Conservation (phyloP, 1,140 invertebrate genomes). For the Mamestra configurata region DNA sequence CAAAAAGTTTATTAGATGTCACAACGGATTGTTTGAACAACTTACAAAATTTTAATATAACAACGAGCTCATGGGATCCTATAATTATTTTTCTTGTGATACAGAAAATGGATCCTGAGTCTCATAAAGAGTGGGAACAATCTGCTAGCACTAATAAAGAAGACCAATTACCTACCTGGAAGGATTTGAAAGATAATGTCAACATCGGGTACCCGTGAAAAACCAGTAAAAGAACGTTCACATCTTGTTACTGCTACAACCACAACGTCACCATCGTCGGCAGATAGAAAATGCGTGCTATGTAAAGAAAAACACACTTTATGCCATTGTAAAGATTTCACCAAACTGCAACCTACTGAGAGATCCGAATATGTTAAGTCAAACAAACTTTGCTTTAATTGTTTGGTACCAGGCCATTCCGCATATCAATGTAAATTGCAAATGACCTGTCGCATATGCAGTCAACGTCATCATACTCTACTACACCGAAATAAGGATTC, state of each 20-base stretch:
- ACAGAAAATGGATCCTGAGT: slow-evolving; percentile 52
- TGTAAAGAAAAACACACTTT: slow-evolving; percentile 9
- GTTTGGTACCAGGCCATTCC: not conserved
- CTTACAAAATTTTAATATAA: slow-evolving; percentile 49
- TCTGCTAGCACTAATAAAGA: not conserved
- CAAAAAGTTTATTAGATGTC: slow-evolving; percentile 50
- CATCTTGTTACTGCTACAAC: not conserved
- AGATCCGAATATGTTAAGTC: not conserved
- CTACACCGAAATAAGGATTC: not conserved
- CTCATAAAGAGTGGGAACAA: slow-evolving; percentile 35
- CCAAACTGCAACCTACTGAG: not conserved
- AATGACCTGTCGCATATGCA: not conserved
- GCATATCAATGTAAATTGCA: slow-evolving; percentile 1
- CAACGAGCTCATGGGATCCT: slow-evolving; percentile 51
- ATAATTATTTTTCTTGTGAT: slow-evolving; percentile 53
- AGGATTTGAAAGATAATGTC: slow-evolving; percentile 20
- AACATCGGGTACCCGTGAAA: slow-evolving; percentile 31
- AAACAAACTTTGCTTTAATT: slow-evolving; percentile 3
- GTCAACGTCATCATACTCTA: slow-evolving; percentile 9
- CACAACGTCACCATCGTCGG: no score
- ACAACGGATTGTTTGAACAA: slow-evolving; percentile 47
- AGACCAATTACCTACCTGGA: slow-evolving; percentile 11
- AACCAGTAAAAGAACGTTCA: not conserved
- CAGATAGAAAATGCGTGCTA: not conserved
- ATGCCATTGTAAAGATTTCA: slow-evolving; percentile 26